Base-by-base conservation (phyloP, 2,113 vertebrate species). In the Sciurus niger region DNA sequence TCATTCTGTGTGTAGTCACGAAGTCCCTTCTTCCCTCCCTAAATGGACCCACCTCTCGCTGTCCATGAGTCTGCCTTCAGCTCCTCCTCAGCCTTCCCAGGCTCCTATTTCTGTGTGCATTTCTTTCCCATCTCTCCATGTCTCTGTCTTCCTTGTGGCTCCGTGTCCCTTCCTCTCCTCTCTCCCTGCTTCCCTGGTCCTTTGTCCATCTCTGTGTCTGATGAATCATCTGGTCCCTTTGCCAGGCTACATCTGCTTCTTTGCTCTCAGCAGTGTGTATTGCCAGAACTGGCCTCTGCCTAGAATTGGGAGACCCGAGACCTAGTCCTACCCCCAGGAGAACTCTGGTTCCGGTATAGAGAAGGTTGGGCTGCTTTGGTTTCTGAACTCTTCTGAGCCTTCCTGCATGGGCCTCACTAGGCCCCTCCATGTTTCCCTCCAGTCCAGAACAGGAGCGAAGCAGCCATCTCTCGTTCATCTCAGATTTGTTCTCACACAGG, bases 211-310 rank as follows among this genome's bases (percentile, higher is more conserved):
- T 70, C 51, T 16, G 24, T 32, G 4, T 32, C 24, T 83, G 10
- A 1, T 46, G 18, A 37, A 9, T 60, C 25, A 32, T 34, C 43
- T n/a, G 28, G 53, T 68, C 13, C 80, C 30, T 48, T 78, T 30
- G 34, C 84, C 77, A 74, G 63, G 40, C 22, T n/a, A 1, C 30
- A 18, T 30, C 77, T 89, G 60, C 63, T 58, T 30, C 40, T 68
- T 55, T 58, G 48, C 94, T 73, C 18, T 77, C 72, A 16, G 89
- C 11, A 43, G 32, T 18, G 32, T 46, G 3, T 68, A 34, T 48
- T 32, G 17, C 78, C 32, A 46, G 80, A 70, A 76, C 65, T 84
- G 90, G 14, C 80, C 24, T 90, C 96, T 84, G 48, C 60, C 67
- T 48, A 67, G 32, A n/a, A n/a, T 8, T 30, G 40, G 46, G 37